A percentile compares a stretch with the other conserved stretches of the same genome.
Evolutionary conservation across 2,113 vertebrate species (phyloP).

Genomic region (Hoplias malabaricus): DNA sequence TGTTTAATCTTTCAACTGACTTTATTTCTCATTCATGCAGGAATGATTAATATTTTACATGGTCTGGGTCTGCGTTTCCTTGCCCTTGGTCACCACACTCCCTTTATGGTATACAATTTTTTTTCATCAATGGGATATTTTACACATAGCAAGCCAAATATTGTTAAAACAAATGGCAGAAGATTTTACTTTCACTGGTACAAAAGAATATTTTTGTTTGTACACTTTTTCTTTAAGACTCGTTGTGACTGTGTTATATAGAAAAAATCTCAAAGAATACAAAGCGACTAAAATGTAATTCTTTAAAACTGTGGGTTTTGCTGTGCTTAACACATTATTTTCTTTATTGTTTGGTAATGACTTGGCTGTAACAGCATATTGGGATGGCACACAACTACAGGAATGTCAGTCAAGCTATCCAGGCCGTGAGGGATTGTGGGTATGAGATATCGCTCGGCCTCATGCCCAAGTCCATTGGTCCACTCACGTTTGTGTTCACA

Average conservation of each 20-base stretch:
- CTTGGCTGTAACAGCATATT: slow-evolving; percentile 87
- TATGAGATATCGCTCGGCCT: slow-evolving; percentile 97
- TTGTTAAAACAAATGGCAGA: not conserved
- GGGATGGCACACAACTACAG: slow-evolving; percentile 99
- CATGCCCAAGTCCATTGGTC: slow-evolving; percentile 94
- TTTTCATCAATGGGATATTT: not conserved
- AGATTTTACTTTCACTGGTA: not conserved
- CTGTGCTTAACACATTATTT: not conserved
- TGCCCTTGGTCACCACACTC: slow-evolving; percentile 93
- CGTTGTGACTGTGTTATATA: not conserved
- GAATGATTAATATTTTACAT: slow-evolving; percentile 98
- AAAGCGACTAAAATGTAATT: not conserved
- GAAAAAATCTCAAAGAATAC: not conserved
- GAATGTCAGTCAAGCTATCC: slow-evolving; percentile 93
- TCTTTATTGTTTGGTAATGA: not conserved
- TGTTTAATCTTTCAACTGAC: not conserved
- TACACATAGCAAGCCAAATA: not conserved
- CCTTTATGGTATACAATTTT: slow-evolving; percentile 89
- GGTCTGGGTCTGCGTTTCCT: slow-evolving; percentile 92
- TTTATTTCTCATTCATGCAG: slow-evolving; percentile 62
- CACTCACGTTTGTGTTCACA: slow-evolving; percentile 95
- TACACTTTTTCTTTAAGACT: not conserved
- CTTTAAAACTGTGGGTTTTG: not conserved
- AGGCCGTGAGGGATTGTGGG: slow-evolving; percentile 95
- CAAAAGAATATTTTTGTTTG: not conserved